These are phyloP conservation scores for Pasiphila rectangulata DNA, from an alignment of 2,888 invertebrate species.

Conservation along the genomic window DNA sequence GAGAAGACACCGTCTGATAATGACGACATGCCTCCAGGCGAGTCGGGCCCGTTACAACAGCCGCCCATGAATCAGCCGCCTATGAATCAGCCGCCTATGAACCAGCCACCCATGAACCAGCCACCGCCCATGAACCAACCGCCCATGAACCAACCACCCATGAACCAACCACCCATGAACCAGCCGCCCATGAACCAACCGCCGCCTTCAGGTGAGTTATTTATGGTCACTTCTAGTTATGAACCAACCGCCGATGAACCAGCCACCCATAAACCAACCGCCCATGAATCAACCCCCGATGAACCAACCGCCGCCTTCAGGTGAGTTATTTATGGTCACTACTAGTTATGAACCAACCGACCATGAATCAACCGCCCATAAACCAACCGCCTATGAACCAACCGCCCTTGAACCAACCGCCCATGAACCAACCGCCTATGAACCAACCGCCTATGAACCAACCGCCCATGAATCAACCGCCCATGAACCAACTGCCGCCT, in stretches of 20 bases:
- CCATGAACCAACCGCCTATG: background rate
- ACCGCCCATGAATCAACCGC: too few species aligned
- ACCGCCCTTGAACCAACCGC: conserved; percentile 21
- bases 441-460: conserved; percentile 12
- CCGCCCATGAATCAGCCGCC: conserved; percentile 11
- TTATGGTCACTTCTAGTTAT: background rate
- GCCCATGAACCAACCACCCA: conserved; percentile 11
- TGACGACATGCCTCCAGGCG: conserved; percentile 61
- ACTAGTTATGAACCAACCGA: too few species aligned
- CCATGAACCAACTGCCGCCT: too few species aligned
- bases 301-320: conserved; percentile 14
- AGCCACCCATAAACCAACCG: too few species aligned
- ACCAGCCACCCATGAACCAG: too few species aligned
- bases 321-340: conserved; percentile 3
- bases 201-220: conserved; percentile 3
- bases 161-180: too few species aligned
- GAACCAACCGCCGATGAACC: conserved; percentile 13
- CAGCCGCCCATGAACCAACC: too few species aligned
- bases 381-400: too few species aligned
- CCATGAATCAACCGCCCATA: conserved; percentile 10
- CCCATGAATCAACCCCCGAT: too few species aligned
- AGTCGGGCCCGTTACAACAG: conserved; percentile 28
- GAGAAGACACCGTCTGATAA: conserved; percentile 33
- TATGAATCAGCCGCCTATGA: too few species aligned
- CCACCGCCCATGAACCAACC: too few species aligned